Conservation (phyloP, 2,113 vertebrate genomes). For the Onychostruthus taczanowskii region DNA sequence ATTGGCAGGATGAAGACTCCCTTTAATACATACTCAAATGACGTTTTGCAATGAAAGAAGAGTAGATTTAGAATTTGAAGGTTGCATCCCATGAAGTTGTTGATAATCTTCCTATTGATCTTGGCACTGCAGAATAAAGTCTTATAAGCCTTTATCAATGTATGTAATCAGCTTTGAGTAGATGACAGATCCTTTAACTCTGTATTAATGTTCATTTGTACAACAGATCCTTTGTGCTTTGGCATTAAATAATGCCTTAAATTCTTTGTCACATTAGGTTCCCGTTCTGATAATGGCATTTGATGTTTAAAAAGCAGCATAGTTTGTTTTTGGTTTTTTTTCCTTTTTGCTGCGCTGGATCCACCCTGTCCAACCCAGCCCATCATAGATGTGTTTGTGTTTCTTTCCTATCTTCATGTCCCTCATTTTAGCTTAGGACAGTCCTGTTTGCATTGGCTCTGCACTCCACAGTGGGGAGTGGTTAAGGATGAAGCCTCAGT, state of each 20-base stretch:
- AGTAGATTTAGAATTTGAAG: background rate
- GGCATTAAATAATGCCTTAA: background rate
- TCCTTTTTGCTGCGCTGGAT: rapidly evolving
- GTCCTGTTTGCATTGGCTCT: background rate
- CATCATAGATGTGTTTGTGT: background rate
- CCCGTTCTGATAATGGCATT: background rate
- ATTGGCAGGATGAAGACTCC: background rate
- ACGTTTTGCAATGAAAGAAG: background rate
- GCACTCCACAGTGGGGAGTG: background rate
- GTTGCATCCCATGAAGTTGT: background rate
- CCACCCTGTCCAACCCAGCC: background rate
- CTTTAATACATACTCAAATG: background rate
- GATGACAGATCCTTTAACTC: background rate
- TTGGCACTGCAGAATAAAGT: background rate
- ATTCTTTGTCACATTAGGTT: background rate
- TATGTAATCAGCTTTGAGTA: background rate
- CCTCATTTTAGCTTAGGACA: background rate
- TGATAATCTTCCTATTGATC: background rate
- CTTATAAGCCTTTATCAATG: background rate
- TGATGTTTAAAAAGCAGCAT: background rate
- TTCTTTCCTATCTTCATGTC: background rate
- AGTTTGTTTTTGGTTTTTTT: background rate
- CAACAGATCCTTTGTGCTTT: background rate
- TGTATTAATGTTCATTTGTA: background rate
- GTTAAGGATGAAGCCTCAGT: background rate